Evolutionary conservation across 2,888 invertebrate species (phyloP), one percentile per base, ranked within the genome.

Genomic region (Trissolcus japonicus): DNA sequence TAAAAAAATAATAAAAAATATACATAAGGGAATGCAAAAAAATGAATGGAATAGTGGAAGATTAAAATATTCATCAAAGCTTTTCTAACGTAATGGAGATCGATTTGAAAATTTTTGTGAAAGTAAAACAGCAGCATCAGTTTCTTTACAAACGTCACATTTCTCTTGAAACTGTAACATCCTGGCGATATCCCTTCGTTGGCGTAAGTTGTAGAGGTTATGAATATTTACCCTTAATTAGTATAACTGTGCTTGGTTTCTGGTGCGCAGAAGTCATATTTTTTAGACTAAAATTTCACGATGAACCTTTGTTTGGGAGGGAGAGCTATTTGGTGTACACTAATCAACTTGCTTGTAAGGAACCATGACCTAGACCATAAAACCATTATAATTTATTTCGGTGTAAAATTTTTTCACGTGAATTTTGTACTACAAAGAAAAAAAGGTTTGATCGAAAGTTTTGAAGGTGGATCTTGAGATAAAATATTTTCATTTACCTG

Each of bases 31-130:
- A n/a, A n/a, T n/a, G n/a, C n/a, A n/a, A 46, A 14, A n/a, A 46
- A 46, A 16, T 14, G 4, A 4, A 43, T 43, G 43, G 25, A 25
- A 25, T 9, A 7, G 35, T 35, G 35, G 11, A 35, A 9, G 35
- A 25, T 25, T 2, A 35, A 35, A 6, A 35, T 11, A 9, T 35
- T 35, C 11, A 9, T 35, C 48, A 48, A 14, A 60, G n/a, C 50
- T 60, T 29, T 48, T 17, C 35, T 50, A 50, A 25, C 0, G 35
- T 9, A 35, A 35, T 35, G 11, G 14, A 50, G 60, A 48, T 14
- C 29, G 35, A 50, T 60, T 50, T 60, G 29, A 60, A 17, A 25
- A 60, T 60, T 48, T 50, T 60, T 60, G 48, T 50, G 60, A 50
- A 60, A 60, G 60, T 60, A 17, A 17, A 14, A 1, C n/a, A 13